Percentiles rank a stretch among this genome's conserved stretches.
Evolutionary conservation across 2,797 vertebrate genomes (phyloP).

Genomic region (Trichosurus vulpecula): DNA sequence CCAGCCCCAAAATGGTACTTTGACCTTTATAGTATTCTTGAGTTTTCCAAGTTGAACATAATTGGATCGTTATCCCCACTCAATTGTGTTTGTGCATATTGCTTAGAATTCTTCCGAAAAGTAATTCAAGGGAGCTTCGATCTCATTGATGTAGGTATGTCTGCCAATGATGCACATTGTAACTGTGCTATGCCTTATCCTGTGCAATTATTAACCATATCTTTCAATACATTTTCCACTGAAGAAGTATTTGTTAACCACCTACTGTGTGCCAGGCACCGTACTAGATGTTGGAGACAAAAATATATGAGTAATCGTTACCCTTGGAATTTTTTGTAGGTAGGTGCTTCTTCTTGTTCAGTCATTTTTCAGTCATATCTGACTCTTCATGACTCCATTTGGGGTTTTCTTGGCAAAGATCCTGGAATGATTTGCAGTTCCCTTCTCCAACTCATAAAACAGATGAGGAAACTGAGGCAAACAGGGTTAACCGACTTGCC

Average conservation of each 20-base stretch:
- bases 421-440: too few relatives aligned
- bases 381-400: too few relatives aligned
- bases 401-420: too few relatives aligned
- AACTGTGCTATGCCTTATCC: not conserved
- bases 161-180: not conserved
- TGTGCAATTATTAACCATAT: not conserved
- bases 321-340: not conserved
- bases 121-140: not conserved
- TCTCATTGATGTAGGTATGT: not conserved
- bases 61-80: not conserved
- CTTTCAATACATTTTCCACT: not conserved
- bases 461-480: too few relatives aligned
- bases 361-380: too few relatives aligned
- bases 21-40: not conserved
- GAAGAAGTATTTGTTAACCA: not conserved
- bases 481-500: too few relatives aligned
- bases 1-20: not conserved
- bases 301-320: not conserved
- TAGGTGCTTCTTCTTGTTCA: too few relatives aligned
- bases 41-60: slow-evolving; percentile 22
- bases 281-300: not conserved
- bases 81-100: not conserved
- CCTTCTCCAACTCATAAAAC: too few relatives aligned
- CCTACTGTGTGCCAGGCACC: not conserved
- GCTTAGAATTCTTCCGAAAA: not conserved